Conservation (phyloP, 2,113 vertebrate genomes). For the Hydrochoerus hydrochaeris region DNA sequence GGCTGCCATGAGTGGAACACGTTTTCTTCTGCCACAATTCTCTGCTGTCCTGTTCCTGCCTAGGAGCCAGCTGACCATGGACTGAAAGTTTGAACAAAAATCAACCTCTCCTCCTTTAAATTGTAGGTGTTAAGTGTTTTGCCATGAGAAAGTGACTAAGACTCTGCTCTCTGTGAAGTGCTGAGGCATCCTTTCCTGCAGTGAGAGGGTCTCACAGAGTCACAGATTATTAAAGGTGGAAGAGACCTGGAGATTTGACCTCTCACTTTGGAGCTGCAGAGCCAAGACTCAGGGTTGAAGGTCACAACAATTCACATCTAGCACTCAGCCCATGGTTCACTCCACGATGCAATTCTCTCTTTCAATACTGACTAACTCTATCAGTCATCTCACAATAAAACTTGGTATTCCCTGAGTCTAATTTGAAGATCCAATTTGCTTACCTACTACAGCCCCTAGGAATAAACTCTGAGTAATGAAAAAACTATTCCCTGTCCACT, state of each 20-base stretch:
- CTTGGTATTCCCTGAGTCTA: neutral
- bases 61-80: neutral
- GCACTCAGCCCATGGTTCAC: neutral
- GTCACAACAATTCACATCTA: neutral
- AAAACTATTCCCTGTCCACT: slow-evolving; percentile 49
- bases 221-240: neutral
- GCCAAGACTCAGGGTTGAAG: neutral
- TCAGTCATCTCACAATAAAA: neutral
- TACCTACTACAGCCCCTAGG: neutral
- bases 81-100: neutral
- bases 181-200: neutral
- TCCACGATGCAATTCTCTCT: neutral
- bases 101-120: neutral
- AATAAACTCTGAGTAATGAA: slow-evolving; percentile 36
- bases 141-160: neutral
- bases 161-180: neutral
- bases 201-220: neutral
- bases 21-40: neutral
- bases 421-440: slow-evolving; percentile 25
- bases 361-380: neutral
- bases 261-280: neutral
- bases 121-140: neutral
- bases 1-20: neutral
- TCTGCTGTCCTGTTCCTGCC: neutral
- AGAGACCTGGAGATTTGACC: neutral